Evolutionary conservation across 2,888 invertebrate genomes (phyloP).

Genomic region (Ochropleura leucogaster): DNA sequence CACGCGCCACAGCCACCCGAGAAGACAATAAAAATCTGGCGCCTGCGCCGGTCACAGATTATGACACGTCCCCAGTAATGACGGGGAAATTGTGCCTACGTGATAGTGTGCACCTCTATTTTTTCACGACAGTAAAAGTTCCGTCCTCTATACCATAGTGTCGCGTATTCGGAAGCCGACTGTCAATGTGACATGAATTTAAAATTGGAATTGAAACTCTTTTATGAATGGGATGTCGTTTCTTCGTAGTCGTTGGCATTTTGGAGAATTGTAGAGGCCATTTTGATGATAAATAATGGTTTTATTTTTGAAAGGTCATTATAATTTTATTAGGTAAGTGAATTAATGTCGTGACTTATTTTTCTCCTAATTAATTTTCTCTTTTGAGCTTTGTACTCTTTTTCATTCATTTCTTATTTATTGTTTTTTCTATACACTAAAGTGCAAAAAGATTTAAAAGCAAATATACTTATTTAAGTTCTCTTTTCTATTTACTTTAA

Average conservation of each 20-base stretch:
- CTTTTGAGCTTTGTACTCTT: not conserved
- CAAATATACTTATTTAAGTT: too few relatives aligned
- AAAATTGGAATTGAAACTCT: conserved; percentile 74
- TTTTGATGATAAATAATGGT: conserved; percentile 24
- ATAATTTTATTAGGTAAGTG: not conserved
- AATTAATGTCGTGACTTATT: conserved; percentile 9
- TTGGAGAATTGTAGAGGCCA: conserved; percentile 51
- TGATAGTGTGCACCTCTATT: conserved; percentile 78
- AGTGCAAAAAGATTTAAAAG: too few relatives aligned
- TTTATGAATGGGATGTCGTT: conserved; percentile 64
- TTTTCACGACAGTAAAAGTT: conserved; percentile 85
- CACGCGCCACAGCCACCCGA: conserved; percentile 73
- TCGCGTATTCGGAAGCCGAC: conserved; percentile 83
- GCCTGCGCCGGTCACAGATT: conserved; percentile 84
- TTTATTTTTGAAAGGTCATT: conserved; percentile 20
- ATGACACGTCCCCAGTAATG: conserved; percentile 87
- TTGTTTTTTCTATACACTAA: too few relatives aligned
- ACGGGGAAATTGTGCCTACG: conserved; percentile 86
- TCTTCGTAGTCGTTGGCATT: conserved; percentile 70
- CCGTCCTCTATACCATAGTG: conserved; percentile 74
- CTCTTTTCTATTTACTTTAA: too few relatives aligned
- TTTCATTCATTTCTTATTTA: not conserved
- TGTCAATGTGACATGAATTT: conserved; percentile 79
- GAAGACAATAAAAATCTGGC: conserved; percentile 86
- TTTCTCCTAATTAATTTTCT: conserved; percentile 2